Percentiles rank a stretch among this genome's conserved stretches.
phyloP scores from a whole-genome alignment of 64 coral and sea anemone species.

The Platygyra sinensis region DNA sequence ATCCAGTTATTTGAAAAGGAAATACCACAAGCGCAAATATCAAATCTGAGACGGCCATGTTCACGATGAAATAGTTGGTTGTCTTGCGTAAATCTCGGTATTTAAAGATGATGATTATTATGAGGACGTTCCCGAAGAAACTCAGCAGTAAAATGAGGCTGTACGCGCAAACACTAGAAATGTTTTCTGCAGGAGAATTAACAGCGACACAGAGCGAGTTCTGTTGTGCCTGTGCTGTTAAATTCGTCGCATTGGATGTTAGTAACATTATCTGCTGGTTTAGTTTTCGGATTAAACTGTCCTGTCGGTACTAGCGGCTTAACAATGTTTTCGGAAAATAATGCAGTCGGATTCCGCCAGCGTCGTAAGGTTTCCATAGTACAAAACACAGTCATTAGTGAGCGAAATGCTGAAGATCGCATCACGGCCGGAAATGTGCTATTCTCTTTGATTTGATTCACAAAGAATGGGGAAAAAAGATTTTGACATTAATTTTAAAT shows the following conservation, averaged over 20 bases:
- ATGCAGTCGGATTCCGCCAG: too few species aligned
- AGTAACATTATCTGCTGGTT: not conserved
- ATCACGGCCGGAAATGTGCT: too few species aligned
- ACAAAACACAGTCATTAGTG: too few species aligned
- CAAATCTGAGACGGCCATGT: not conserved
- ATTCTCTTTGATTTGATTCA: too few species aligned
- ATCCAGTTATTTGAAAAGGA: not conserved
- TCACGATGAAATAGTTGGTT: slow-evolving; percentile 1
- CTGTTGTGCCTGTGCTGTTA: not conserved
- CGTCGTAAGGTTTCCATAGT: too few species aligned
- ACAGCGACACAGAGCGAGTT: not conserved
- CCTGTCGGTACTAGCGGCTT: too few species aligned
- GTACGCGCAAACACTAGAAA: not conserved
- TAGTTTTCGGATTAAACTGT: too few species aligned
- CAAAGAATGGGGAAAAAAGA: too few species aligned
- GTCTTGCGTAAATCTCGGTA: not conserved
- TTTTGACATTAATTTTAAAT: too few species aligned
- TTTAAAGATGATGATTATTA: not conserved
- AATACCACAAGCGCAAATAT: not conserved
- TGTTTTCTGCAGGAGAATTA: not conserved
- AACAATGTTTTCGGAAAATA: too few species aligned
- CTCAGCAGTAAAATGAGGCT: not conserved
- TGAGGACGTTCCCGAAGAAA: not conserved
- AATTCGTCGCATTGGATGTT: not conserved
- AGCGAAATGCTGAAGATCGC: too few species aligned